Percentiles rank a stretch among this genome's conserved stretches.
Evolutionary conservation across 2,888 invertebrate species (phyloP).

Genomic region (Eupithecia centaureata): DNA sequence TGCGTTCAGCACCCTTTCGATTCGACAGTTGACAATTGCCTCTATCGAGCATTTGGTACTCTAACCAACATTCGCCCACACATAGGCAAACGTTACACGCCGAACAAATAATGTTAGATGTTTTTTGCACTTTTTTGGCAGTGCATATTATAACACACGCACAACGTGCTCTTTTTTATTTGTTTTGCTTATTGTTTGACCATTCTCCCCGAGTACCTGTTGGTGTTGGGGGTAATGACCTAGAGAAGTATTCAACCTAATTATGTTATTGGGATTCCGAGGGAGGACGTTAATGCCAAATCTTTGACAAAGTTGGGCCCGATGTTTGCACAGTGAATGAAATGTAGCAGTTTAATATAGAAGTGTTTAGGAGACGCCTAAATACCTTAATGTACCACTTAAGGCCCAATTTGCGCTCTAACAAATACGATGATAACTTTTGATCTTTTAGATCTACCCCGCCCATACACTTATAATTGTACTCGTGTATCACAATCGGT

Average conservation of each 20-base stretch:
- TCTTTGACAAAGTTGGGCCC: neutral
- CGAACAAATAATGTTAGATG: constrained; percentile 6
- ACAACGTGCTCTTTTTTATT: neutral
- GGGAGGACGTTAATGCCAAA: neutral
- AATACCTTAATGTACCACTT: constrained; percentile 6
- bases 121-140: neutral
- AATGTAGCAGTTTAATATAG: neutral
- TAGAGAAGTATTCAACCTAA: neutral
- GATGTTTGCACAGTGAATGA: neutral
- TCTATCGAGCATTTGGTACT: constrained; percentile 10
- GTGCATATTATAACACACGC: neutral
- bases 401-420: neutral
- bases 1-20: no score
- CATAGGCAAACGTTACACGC: constrained; percentile 12
- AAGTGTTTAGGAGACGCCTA: neutral
- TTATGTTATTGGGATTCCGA: neutral
- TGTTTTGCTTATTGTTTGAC: neutral
- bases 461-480: neutral
- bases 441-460: no score
- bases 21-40: no score
- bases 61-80: constrained; percentile 10
- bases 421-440: neutral
- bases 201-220: neutral
- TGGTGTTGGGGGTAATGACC: neutral
- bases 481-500: neutral